A percentile compares a stretch with the other conserved stretches of the same genome.
Conservation (phyloP, 2,797 vertebrate genomes). For the Podarcis siculus region DNA sequence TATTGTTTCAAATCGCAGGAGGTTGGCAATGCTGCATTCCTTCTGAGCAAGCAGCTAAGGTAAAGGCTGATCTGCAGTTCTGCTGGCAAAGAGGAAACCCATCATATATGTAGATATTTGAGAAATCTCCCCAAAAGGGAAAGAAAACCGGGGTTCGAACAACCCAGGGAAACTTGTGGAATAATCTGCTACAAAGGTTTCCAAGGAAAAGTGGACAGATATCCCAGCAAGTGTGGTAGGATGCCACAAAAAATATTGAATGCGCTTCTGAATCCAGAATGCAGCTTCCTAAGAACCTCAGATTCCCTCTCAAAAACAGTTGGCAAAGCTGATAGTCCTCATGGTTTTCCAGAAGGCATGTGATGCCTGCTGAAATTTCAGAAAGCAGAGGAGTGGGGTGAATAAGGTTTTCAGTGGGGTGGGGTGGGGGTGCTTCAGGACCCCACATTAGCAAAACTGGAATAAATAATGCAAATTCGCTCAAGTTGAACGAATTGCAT, state of each 20-base stretch:
- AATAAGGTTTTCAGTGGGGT: not conserved
- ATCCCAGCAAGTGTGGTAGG: too few relatives aligned
- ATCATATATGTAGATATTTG: not conserved
- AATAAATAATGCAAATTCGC: not conserved
- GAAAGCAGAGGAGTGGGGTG: not conserved
- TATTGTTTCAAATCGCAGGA: not conserved
- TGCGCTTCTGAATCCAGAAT: too few relatives aligned
- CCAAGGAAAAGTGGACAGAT: not conserved
- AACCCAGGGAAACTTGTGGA: not conserved
- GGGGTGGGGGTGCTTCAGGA: not conserved
- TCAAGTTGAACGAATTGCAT: not conserved
- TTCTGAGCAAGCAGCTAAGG: not conserved
- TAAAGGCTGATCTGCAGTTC: constrained; percentile 12
- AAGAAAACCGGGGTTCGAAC: not conserved
- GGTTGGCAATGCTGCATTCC: not conserved
- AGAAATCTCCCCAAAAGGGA: not conserved
- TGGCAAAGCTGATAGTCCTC: not conserved
- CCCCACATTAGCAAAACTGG: not conserved
- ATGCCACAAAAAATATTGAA: too few relatives aligned
- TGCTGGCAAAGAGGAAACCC: constrained; percentile 13
- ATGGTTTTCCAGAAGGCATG: not conserved
- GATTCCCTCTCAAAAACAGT: not conserved
- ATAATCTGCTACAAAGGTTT: not conserved
- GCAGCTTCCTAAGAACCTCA: not conserved
- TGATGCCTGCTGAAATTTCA: not conserved